Conservation (phyloP, 2,888 invertebrate genomes). For the Octonoba sinensis region DNA sequence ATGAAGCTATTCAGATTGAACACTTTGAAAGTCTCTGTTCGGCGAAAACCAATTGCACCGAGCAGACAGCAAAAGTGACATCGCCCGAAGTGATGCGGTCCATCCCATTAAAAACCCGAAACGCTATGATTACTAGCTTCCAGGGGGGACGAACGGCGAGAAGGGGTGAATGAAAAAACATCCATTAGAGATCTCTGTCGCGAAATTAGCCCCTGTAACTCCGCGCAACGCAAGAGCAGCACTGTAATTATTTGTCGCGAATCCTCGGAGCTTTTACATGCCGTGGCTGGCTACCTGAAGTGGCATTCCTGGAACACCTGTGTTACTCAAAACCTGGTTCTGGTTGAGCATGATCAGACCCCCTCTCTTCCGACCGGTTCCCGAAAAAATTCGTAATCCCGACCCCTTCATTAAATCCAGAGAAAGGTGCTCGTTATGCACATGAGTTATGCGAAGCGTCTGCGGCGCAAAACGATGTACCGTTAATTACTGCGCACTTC, state of each 20-base stretch:
- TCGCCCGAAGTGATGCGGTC: conserved; percentile 12
- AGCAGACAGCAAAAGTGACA: conserved; percentile 25
- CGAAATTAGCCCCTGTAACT: no score
- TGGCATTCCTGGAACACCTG: conserved; percentile 61
- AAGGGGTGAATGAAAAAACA: no score
- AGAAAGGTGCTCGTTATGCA: conserved; percentile 55
- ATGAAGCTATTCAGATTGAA: no score
- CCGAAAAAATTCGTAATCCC: neutral
- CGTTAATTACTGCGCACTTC: conserved; percentile 40
- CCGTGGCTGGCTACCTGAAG: conserved; percentile 52
- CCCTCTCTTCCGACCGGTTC: conserved; percentile 26
- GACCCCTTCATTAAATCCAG: conserved; percentile 51
- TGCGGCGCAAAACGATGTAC: conserved; percentile 29
- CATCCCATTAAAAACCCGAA: conserved; percentile 53
- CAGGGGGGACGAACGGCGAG: no score
- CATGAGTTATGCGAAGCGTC: conserved; percentile 54
- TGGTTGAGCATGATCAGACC: conserved; percentile 61
- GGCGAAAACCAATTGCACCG: no score
- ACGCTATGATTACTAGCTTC: conserved; percentile 42
- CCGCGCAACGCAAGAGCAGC: neutral
- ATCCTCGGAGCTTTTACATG: conserved; percentile 9
- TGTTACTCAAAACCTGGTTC: conserved; percentile 60
- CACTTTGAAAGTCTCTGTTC: no score
- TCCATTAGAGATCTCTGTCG: no score
- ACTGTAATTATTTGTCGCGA: conserved; percentile 64